Evolutionary conservation across 64 coral and sea anemone genomes (phyloP).

Genomic region (Porites lutea): DNA sequence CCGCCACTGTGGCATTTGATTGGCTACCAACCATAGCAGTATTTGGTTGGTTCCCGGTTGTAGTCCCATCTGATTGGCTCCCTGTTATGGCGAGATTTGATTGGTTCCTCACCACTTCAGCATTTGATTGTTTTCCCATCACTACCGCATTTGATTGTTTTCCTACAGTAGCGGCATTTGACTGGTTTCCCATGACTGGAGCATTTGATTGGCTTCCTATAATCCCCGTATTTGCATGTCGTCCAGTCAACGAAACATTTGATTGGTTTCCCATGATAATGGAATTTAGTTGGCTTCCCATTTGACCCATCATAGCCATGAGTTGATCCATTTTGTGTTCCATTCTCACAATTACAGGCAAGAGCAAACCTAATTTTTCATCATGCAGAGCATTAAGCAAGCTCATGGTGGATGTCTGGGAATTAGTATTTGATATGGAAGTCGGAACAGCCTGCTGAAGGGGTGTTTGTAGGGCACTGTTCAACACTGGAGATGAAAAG

Average conservation of each 20-base stretch:
- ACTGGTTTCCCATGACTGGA: not conserved
- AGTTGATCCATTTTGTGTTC: slow-evolving; percentile 38
- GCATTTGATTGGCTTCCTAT: not conserved
- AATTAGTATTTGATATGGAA: not conserved
- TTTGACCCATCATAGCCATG: slow-evolving; percentile 15
- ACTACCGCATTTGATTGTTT: not conserved
- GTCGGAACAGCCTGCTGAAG: not conserved
- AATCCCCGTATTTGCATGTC: not conserved
- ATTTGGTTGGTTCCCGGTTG: not conserved
- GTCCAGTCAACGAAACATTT: not conserved
- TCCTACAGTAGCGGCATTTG: not conserved
- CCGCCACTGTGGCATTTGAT: not conserved
- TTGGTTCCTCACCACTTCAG: not conserved
- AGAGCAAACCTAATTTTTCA: slow-evolving; percentile 1
- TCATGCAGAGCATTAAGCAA: slow-evolving; percentile 30
- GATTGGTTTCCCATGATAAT: not conserved
- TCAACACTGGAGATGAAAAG: slow-evolving; percentile 6
- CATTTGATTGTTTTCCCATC: not conserved
- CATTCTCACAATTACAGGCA: slow-evolving; percentile 13
- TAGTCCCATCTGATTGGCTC: not conserved
- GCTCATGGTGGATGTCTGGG: slow-evolving; percentile 20
- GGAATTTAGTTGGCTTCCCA: slow-evolving; percentile 1
- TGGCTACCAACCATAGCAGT: not conserved
- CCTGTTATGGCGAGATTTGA: not conserved
- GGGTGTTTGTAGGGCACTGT: not conserved